Evolutionary conservation across 2,797 vertebrate species (phyloP).

Genomic region (Falco concolor): DNA sequence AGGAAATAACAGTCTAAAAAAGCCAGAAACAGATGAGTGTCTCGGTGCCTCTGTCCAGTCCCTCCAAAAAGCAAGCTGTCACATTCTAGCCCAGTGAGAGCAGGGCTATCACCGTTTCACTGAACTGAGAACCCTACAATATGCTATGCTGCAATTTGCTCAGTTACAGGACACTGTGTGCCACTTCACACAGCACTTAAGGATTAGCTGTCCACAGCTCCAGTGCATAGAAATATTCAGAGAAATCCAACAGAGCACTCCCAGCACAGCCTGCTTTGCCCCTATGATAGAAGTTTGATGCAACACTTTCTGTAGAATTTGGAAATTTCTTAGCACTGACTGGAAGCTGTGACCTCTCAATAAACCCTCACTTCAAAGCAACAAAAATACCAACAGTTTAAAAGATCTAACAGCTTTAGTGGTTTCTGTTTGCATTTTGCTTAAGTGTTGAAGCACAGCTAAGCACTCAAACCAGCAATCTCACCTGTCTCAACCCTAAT

Average conservation of each 20-base stretch:
- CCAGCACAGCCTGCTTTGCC: background rate
- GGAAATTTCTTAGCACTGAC: background rate
- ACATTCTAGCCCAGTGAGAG: background rate
- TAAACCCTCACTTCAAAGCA: background rate
- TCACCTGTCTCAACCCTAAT: constrained; percentile 90
- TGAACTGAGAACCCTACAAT: background rate
- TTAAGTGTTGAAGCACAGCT: background rate
- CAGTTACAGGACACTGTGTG: background rate
- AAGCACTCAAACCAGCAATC: background rate
- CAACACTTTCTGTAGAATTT: background rate
- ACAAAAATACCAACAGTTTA: background rate
- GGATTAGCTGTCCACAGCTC: background rate
- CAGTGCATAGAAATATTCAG: background rate
- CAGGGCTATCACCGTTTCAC: background rate
- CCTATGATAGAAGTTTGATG: background rate
- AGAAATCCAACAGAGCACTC: background rate
- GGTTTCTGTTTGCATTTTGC: background rate
- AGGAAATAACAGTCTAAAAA: background rate
- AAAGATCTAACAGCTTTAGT: background rate
- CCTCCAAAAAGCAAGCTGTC: background rate
- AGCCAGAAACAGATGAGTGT: background rate
- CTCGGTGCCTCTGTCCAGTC: background rate
- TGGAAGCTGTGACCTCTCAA: background rate
- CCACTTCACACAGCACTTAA: background rate
- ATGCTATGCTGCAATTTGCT: background rate